Base-by-base conservation (phyloP, 2,888 invertebrate genomes). In the Mesoligia furuncula region DNA sequence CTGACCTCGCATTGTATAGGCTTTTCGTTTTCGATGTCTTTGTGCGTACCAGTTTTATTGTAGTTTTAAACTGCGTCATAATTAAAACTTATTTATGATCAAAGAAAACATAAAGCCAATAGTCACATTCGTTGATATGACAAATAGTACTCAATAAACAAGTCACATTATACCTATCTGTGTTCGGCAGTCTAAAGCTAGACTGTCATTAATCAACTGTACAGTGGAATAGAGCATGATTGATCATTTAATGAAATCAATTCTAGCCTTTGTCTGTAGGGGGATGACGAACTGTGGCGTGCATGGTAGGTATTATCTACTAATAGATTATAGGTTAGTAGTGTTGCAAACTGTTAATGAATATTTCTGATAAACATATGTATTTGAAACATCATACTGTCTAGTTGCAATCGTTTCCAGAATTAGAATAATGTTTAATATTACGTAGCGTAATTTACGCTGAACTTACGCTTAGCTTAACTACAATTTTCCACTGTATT, bases 171-270 rank as follows among this genome's bases (percentile, higher is more conserved):
- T 72, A 39, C 39, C 39, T 39, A 59, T 51, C 72, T 27, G 39
- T 42, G 45, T 69, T 42, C 42, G 36, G 17, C 62, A 70, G 24
- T 51, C 51, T 71, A 61, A 71, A 71, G 64, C 54, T 54, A 80
- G 76, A 42, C 72, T 36, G 31, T 54, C 69, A 73, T 80, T 84
- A 80, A 73, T 84, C 76, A 84, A 72, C 27, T 62, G 65, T 31
- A 69, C 20, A 6, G 45, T 51, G 65, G 20, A 76, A 70, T 73
- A 70, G 65, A 69, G 51, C 54, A 70, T 76, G 69, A 83, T 84
- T 73, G 76, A 80, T 83, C 70, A 79, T 74, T 71, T 74, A 67
- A 67, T 83, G 62, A 83, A 81, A 81, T 79, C 83, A 67, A 83
- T 79, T 70, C 73, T 66, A 57, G 45, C 73, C 69, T 73, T 67